Evolutionary conservation across 2,888 invertebrate genomes (phyloP).

Genomic region (Orthosia gracilis): DNA sequence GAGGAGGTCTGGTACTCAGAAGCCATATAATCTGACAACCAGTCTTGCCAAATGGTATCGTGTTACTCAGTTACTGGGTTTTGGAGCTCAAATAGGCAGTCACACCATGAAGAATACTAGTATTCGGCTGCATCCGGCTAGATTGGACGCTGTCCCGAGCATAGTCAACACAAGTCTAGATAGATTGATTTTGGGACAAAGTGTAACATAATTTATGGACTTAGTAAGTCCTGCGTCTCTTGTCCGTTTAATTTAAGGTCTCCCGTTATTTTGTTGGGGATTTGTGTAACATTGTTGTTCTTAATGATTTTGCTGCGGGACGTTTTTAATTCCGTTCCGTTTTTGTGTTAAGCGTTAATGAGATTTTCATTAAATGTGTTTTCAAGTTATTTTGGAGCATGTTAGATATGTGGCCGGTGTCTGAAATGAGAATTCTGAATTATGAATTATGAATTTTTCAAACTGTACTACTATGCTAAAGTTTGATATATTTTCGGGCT

Average conservation of each 20-base stretch:
- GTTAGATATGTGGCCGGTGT: not conserved
- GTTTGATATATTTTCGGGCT: no score
- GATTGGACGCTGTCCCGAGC: not conserved
- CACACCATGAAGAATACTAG: not conserved
- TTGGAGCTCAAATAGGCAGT: not conserved
- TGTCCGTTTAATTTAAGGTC: slow-evolving; percentile 54
- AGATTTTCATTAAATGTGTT: slow-evolving; percentile 38
- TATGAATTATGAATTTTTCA: no score
- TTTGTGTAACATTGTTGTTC: slow-evolving; percentile 54
- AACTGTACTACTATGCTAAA: no score
- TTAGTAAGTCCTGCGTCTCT: slow-evolving; percentile 38
- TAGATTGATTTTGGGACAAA: slow-evolving; percentile 36
- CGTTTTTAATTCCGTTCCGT: slow-evolving; percentile 45
- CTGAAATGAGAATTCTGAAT: no score
- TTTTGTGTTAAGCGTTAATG: slow-evolving; percentile 46
- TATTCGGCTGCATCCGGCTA: not conserved
- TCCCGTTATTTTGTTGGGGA: slow-evolving; percentile 40
- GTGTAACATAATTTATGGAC: slow-evolving; percentile 61
- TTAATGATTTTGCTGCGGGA: slow-evolving; percentile 45
- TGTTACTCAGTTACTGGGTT: not conserved
- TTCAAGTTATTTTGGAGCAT: not conserved
- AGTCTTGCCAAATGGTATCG: not conserved
- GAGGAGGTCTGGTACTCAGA: not conserved
- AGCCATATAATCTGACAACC: not conserved
- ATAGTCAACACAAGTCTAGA: not conserved